A percentile compares a stretch with the other conserved stretches of the same genome.
These are phyloP conservation scores for Hofmannophila pseudospretella DNA, from an alignment of 2,888 invertebrate species.

Conservation along the genomic window DNA sequence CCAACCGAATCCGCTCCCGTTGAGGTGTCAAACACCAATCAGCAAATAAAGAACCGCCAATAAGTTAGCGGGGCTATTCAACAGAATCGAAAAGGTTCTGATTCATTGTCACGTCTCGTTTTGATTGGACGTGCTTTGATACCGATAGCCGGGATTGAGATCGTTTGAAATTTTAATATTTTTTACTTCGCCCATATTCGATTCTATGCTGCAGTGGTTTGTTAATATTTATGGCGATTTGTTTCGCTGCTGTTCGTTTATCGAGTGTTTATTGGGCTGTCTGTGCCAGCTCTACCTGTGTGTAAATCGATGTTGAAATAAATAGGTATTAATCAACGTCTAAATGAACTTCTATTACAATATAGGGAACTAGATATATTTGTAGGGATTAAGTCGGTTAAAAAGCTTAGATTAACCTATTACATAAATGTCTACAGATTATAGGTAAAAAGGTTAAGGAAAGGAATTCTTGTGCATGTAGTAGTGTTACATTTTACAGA, in stretches of 20 bases:
- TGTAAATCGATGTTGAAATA: constrained; percentile 6
- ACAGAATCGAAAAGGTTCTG: constrained; percentile 67
- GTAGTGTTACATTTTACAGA: no score
- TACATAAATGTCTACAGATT: no score
- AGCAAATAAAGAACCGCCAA: constrained; percentile 71
- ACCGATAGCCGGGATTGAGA: constrained; percentile 71
- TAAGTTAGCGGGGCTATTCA: constrained; percentile 70
- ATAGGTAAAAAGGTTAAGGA: no score
- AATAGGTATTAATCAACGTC: no score
- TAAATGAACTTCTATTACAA: no score
- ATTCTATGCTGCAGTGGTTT: constrained; percentile 63
- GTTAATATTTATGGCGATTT: constrained; percentile 60
- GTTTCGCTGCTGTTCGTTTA: constrained; percentile 53
- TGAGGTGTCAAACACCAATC: constrained; percentile 70
- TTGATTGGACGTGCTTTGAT: constrained; percentile 77
- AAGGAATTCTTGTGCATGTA: no score
- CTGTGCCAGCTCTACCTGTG: constrained; percentile 15
- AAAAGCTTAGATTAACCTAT: no score
- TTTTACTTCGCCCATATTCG: constrained; percentile 64
- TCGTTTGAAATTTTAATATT: constrained; percentile 66
- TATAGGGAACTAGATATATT: no score
- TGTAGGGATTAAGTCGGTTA: no score
- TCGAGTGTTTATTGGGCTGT: constrained; percentile 31
- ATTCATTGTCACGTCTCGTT: constrained; percentile 75
- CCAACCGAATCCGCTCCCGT: constrained; percentile 52